These are phyloP conservation scores for Dioctria rufipes DNA, from an alignment of 2,888 invertebrate species.

Conservation along the genomic window DNA sequence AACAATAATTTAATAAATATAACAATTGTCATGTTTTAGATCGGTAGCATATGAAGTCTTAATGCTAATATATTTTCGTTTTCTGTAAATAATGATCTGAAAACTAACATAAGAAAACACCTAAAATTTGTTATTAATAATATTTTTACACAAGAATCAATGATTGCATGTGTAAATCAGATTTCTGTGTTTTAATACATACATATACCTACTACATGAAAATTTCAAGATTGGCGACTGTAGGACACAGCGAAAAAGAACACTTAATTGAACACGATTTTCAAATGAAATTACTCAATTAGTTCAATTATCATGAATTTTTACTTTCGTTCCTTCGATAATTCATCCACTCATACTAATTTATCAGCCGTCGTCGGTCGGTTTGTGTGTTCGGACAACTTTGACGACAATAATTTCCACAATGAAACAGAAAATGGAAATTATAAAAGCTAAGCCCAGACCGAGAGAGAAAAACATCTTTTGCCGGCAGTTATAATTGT, in stretches of 20 bases:
- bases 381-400: not conserved
- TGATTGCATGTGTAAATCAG: constrained; percentile 9
- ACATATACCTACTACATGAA: not conserved
- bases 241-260: constrained; percentile 35
- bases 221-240: not conserved
- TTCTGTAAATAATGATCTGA: no score
- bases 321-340: constrained; percentile 60
- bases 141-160: no score
- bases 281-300: constrained; percentile 67
- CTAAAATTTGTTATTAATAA: no score
- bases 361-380: not conserved
- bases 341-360: constrained; percentile 55
- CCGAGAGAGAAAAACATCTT: constrained; percentile 34
- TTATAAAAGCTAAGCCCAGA: constrained; percentile 8
- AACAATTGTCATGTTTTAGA: no score
- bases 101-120: no score
- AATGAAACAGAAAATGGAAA: constrained; percentile 32
- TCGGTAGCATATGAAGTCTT: no score
- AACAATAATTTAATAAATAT: no score
- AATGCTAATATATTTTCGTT: no score
- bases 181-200: not conserved
- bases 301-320: constrained; percentile 67
- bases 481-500: constrained; percentile 36
- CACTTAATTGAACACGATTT: constrained; percentile 63
- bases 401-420: constrained; percentile 44